Evolutionary conservation across 1,140 invertebrate species (phyloP).

Genomic region (Zaprionus capensis): DNA sequence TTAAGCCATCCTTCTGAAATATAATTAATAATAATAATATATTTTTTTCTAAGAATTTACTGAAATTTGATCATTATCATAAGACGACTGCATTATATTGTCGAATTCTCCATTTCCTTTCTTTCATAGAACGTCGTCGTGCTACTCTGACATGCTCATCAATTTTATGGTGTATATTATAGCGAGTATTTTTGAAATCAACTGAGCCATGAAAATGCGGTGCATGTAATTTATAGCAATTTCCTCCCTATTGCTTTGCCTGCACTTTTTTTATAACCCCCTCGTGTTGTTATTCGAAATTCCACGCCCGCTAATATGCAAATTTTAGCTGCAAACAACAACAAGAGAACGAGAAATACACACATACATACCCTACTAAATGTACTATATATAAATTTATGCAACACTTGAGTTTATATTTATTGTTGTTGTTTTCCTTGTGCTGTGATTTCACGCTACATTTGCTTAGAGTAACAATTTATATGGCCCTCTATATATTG

Average conservation of each 20-base stretch:
- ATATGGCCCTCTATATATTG: conserved; percentile 24
- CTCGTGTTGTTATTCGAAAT: conserved; percentile 37
- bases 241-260: conserved; percentile 58
- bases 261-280: conserved; percentile 42
- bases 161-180: conserved; percentile 41
- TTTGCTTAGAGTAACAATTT: conserved; percentile 56
- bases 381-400: conserved; percentile 63
- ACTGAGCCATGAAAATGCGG: conserved; percentile 72
- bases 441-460: conserved; percentile 68
- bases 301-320: conserved; percentile 56
- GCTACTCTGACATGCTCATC: conserved; percentile 36
- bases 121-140: background rate
- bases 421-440: conserved; percentile 31
- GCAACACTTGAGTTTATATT: conserved; percentile 64
- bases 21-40: too few relatives aligned
- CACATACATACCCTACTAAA: background rate
- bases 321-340: conserved; percentile 44
- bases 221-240: conserved; percentile 72
- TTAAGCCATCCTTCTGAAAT: too few relatives aligned
- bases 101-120: background rate
- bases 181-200: conserved; percentile 59
- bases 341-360: conserved; percentile 34
- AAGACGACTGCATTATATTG: background rate
- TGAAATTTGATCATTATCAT: background rate
- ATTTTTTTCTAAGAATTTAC: background rate